Evolutionary conservation across 2,113 vertebrate species (phyloP), one percentile per base, ranked within the genome.

Genomic region (Cavia aperea): DNA sequence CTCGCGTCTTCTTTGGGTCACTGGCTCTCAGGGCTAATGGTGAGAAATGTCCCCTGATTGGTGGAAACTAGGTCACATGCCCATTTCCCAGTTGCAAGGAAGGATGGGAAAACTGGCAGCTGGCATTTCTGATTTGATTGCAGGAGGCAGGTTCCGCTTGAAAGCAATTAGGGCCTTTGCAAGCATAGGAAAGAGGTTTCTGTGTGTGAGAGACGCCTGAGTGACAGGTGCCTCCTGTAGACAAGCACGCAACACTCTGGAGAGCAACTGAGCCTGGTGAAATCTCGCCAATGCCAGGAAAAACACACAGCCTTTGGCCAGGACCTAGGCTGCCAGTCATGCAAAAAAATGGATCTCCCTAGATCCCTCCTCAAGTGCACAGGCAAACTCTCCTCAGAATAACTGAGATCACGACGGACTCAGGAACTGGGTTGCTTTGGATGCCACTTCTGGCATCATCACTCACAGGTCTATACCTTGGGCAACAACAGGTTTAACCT

Each of bases 91-190:
- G 87, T 70, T 43, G 49, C 81, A 95, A 92, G 73, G 79, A 66
- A 88, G 43, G 73, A 93, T 90, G 73, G 75, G 75, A 83, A 93
- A 73, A 63, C 46, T 70, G 75, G 82, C 33, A 33, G n/a, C 26
- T 31, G 23, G 43, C n/a, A 92, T 77, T 77, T 89, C 63, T 4
- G 26, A 81, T 43, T 18, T 56, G 39, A 94, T 39, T 46, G 75
- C 66, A 23, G 43, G 66, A 46, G 51, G 46, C 16, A 33, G 78
- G 26, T 36, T 89, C 56, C 75, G 56, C 49, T 73, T 85, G 72
- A 89, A 79, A 68, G 81, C 36, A 46, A 36, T 0, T 16, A 46
- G 84, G 72, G 26, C 51, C 78, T 60, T 58, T 88, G 31, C 8
- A 65, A 88, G 92, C 49, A 36, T 4, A 51, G 21, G 36, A 86